Base-by-base conservation (phyloP, 92 coral and sea anemone species). In the Siderastrea radians region DNA sequence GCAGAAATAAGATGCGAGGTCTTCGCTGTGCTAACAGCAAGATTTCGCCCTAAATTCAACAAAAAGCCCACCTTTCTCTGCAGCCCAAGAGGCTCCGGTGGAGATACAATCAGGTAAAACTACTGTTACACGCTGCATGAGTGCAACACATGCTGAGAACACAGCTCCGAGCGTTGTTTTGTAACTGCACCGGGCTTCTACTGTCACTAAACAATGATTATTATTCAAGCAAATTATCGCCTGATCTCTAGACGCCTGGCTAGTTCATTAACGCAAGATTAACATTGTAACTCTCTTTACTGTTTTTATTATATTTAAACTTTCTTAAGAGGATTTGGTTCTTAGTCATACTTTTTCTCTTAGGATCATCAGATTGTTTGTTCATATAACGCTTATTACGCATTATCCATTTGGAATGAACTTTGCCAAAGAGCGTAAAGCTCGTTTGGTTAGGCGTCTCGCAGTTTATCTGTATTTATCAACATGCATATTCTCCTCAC, bases 71-170 rank as follows among this genome's bases (percentile, higher is more conserved):
- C 72, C 54, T 53, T 1, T 15, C 11, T 3, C 15, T 46, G 1
- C 4, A 51, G 59, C 63, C 59, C 49, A 15, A 16, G 51, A 52
- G 44, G 44, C 74, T 65, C 62, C 73, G 6, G 53, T 8, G 53
- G 4, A 12, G 52, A 53, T 43, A 26, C 13, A 3, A 9, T 45
- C 84, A 66, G 65, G 4, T 26, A 65, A 38, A 52, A 80, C 26
- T 38, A 7, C 75, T 67, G 53, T 80, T 80, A 16, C 19, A 51
- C 65, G 7, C 84, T 68, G 74, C 65, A 67, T 80, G 38, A 46
- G 43, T 52, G 12, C 51, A 68, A 14, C 84, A 51, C 84, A 52
- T 58, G 75, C 75, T 67, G 66, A 3, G 73, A 68, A 43, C 12
- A 52, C 2, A 4, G 14, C 72, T 54, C 0, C 43, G 13, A 51